Evolutionary conservation across 2,888 invertebrate genomes (phyloP).

Genomic region (Drosophila mercatorum): DNA sequence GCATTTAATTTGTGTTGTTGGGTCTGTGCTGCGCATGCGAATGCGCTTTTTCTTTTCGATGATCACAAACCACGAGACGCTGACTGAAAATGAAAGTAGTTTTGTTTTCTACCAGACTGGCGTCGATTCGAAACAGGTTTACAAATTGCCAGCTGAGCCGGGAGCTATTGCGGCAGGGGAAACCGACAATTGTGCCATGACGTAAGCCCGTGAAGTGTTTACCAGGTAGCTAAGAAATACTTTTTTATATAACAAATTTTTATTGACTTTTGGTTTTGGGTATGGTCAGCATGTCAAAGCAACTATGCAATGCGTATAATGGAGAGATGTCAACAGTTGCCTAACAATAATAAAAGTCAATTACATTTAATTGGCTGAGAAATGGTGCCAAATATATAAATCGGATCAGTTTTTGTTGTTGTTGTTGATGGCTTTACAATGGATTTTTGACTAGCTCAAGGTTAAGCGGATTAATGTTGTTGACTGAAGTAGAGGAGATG

Average conservation of each 20-base stretch:
- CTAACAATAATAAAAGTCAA: constrained; percentile 23
- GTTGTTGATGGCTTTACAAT: neutral
- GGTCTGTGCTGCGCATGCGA: constrained; percentile 62
- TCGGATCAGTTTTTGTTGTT: neutral
- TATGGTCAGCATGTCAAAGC: constrained; percentile 23
- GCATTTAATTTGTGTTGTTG: constrained; percentile 31
- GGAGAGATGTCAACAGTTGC: constrained; percentile 39
- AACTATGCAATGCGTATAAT: constrained; percentile 3
- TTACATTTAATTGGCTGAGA: constrained; percentile 3
- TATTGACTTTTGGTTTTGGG: constrained; percentile 28
- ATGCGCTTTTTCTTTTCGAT: constrained; percentile 45
- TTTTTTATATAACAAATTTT: constrained; percentile 49
- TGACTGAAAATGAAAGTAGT: constrained; percentile 71
- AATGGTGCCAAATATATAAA: constrained; percentile 15
- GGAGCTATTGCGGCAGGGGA: constrained; percentile 6
- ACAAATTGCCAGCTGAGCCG: constrained; percentile 2
- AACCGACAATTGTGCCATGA: constrained; percentile 52
- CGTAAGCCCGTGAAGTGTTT: constrained; percentile 49
- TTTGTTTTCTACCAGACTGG: constrained; percentile 45
- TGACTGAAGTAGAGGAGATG: neutral
- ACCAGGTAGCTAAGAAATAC: constrained; percentile 46
- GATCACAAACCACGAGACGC: constrained; percentile 30
- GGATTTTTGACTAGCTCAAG: constrained; percentile 38
- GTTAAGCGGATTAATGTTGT: constrained; percentile 26
- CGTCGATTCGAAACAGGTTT: constrained; percentile 63